Evolutionary conservation across 2,797 vertebrate genomes (phyloP).

Genomic region (Karalla daura): DNA sequence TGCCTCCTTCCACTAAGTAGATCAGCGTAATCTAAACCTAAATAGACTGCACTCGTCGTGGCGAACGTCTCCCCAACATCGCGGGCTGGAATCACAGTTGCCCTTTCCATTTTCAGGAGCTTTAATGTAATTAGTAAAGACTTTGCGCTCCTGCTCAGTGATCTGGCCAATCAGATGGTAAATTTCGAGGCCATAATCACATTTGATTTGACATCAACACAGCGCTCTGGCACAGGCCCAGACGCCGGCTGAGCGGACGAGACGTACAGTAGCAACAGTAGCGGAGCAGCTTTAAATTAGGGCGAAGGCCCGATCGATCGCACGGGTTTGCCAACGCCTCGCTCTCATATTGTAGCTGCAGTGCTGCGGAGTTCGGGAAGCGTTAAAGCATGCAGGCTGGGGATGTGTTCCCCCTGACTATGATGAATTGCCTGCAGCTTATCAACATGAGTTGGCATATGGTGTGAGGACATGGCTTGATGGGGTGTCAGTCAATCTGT

Average conservation of each 20-base stretch:
- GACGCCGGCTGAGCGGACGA: conserved; percentile 28
- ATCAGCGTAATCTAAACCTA: conserved; percentile 22
- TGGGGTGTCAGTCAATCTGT: conserved; percentile 79
- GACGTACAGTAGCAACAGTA: conserved; percentile 18
- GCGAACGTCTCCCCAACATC: conserved; percentile 16
- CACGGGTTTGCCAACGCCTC: conserved; percentile 12
- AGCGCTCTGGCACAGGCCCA: conserved; percentile 40
- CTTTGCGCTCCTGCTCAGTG: conserved; percentile 45
- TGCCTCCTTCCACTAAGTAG: conserved; percentile 20
- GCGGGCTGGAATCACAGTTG: conserved; percentile 44
- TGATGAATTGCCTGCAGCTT: conserved; percentile 81
- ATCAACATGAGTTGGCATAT: conserved; percentile 77
- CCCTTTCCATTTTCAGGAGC: conserved; percentile 56
- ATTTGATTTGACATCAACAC: conserved; percentile 72
- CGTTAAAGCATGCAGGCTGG: conserved; percentile 53
- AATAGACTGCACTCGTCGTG: conserved; percentile 12
- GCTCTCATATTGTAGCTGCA: conserved; percentile 41
- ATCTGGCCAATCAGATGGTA: conserved; percentile 65
- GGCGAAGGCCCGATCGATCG: conserved; percentile 21
- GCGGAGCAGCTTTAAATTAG: conserved; percentile 32
- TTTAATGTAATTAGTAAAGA: conserved; percentile 67
- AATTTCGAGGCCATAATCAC: conserved; percentile 63
- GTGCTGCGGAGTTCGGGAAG: conserved; percentile 49
- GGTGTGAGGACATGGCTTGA: conserved; percentile 74
- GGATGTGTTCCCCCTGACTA: conserved; percentile 68